A percentile compares a stretch with the other conserved stretches of the same genome.
Conservation (phyloP, 1,140 invertebrate species). For the Drosophila nigromelanica region DNA sequence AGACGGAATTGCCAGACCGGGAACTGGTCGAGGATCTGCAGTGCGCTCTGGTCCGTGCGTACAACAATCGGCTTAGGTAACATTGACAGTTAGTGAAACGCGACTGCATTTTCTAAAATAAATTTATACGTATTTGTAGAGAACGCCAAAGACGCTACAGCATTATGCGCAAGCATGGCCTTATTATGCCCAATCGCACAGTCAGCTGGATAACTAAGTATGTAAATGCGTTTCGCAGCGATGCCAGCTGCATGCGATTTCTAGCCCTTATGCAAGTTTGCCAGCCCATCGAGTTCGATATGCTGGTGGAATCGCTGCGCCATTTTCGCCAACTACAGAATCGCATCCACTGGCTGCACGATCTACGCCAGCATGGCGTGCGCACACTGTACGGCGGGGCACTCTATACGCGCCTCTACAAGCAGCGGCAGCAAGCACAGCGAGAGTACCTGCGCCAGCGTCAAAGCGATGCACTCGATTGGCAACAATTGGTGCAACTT, state of each 20-base stretch:
- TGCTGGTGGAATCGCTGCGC: slow-evolving; percentile 90
- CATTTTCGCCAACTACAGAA: slow-evolving; percentile 88
- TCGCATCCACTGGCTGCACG: slow-evolving; percentile 87
- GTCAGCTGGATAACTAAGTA: slow-evolving; percentile 85
- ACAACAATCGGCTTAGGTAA: slow-evolving; percentile 77
- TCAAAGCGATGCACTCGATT: slow-evolving; percentile 80
- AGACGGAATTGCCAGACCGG: slow-evolving; percentile 18
- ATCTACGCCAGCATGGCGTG: slow-evolving; percentile 90
- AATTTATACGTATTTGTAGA: slow-evolving; percentile 49
- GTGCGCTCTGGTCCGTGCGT: slow-evolving; percentile 84
- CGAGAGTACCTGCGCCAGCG: slow-evolving; percentile 84
- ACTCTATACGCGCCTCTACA: slow-evolving; percentile 88
- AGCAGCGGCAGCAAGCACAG: slow-evolving; percentile 84
- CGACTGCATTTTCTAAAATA: neutral
- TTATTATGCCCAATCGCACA: slow-evolving; percentile 89
- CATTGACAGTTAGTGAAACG: neutral
- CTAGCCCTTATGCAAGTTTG: slow-evolving; percentile 90
- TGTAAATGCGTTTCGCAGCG: slow-evolving; percentile 59
- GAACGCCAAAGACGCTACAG: slow-evolving; percentile 89
- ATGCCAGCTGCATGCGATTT: slow-evolving; percentile 86
- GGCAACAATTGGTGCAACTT: slow-evolving; percentile 80
- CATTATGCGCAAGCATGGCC: slow-evolving; percentile 91
- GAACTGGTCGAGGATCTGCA: slow-evolving; percentile 86
- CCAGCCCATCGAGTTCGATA: slow-evolving; percentile 90
- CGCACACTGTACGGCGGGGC: slow-evolving; percentile 87